phyloP scores from a whole-genome alignment of 1,140 invertebrate genomes.

The Calycopis cecrops region DNA sequence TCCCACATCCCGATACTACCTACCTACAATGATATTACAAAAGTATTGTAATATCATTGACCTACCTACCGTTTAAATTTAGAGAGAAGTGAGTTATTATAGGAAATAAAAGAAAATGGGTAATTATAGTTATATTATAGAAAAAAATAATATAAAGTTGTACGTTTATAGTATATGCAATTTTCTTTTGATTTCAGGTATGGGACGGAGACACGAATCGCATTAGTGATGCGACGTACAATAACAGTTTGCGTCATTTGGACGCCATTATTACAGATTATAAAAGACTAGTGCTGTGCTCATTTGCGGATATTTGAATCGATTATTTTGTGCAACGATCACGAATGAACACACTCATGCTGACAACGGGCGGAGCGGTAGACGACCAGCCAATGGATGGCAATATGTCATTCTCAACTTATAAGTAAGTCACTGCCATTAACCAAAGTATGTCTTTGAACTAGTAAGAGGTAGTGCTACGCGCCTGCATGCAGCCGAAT shows the following conservation, averaged over 20 bases:
- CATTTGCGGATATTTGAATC: slow-evolving; percentile 22
- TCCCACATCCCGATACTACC: no score
- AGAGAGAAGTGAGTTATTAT: no score
- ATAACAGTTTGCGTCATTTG: slow-evolving; percentile 8
- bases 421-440: slow-evolving; percentile 50
- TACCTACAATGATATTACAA: no score
- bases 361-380: slow-evolving; percentile 53
- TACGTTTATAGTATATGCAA: slow-evolving; percentile 1
- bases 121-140: background rate
- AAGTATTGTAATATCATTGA: no score
- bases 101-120: no score
- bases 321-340: slow-evolving; percentile 27
- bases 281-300: slow-evolving; percentile 1
- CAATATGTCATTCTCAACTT: slow-evolving; percentile 64
- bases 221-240: slow-evolving; percentile 5
- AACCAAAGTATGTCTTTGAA: background rate
- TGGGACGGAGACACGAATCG: slow-evolving; percentile 19
- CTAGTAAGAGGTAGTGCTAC: no score
- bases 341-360: slow-evolving; percentile 68
- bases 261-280: slow-evolving; percentile 1
- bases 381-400: slow-evolving; percentile 63
- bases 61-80: no score
- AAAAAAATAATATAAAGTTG: background rate
- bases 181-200: slow-evolving; percentile 26
- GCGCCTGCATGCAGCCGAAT: no score